A percentile compares a stretch with the other conserved stretches of the same genome.
Conservation (phyloP, 1,140 invertebrate genomes). For the Drosophila sp. region DNA sequence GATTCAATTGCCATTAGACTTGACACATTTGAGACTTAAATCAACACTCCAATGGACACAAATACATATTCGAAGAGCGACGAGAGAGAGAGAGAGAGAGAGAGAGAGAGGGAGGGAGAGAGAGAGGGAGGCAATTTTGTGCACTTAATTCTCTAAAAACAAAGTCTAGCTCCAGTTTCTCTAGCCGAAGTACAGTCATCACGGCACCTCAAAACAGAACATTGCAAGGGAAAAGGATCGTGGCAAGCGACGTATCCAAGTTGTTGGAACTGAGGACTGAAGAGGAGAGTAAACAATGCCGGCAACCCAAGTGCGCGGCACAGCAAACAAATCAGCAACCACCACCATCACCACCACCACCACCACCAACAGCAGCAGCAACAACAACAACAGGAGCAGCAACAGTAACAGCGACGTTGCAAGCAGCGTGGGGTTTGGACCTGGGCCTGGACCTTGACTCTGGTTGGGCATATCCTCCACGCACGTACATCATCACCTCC, state of each 20-base stretch:
- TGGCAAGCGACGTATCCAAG: conserved; percentile 8
- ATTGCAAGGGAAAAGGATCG: conserved; percentile 54
- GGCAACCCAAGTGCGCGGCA: conserved; percentile 42
- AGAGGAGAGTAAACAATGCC: conserved; percentile 38
- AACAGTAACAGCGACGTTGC: not conserved
- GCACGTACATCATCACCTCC: conserved; percentile 52
- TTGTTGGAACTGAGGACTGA: conserved; percentile 11
- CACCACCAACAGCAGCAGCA: no score
- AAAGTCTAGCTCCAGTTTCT: conserved; percentile 13
- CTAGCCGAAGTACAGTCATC: conserved; percentile 56
- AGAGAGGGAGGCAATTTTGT: no score
- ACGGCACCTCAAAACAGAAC: conserved; percentile 5
- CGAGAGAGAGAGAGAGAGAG: no score
- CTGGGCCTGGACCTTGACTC: conserved; percentile 41
- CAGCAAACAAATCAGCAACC: conserved; percentile 42
- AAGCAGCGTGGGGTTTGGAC: conserved; percentile 10
- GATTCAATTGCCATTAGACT: no score
- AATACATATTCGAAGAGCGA: no score
- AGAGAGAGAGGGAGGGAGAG: no score
- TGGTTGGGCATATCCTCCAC: conserved; percentile 58
- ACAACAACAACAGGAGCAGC: not conserved
- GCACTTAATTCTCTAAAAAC: conserved; percentile 8
- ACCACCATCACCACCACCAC: no score
- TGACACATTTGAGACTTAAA: no score
- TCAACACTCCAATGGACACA: no score